Base-by-base conservation (phyloP, 2,888 invertebrate genomes). In the Folsomia candida region DNA sequence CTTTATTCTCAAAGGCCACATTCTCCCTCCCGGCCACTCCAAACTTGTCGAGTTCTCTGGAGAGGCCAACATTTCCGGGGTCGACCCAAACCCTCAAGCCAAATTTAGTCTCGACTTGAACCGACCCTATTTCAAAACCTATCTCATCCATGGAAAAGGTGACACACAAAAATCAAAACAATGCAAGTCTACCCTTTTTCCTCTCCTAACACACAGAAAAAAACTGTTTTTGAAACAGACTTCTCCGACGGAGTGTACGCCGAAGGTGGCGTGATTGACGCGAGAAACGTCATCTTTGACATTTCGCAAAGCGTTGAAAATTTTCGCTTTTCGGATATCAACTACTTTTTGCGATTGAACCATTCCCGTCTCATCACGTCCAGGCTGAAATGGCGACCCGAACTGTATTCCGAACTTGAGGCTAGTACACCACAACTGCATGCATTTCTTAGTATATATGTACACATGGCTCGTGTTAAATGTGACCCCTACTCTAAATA, bases 241-340 rank as follows among this genome's bases (percentile, higher is more conserved):
- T 65, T 76, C 28, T 64, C 71, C 29, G 70, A 77, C 29, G 79
- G 76, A 11, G 26, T 78, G 2, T 79, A 69, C 70, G 72, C 73
- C 9, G 76, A 78, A 71, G 79, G 79, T 27, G 78, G 77, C 27
- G 73, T 79, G 28, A 73, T 78, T 0, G 92, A 93, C 82, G 88
- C 90, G 0, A 86, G 93, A 47, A 91, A 90, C 75, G 90, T 89
- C 0, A 86, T 87, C 74, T 87, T 93, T 78, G 88, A 92, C 82
- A 87, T 92, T 14, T 93, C 92, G 91, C 86, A 93, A 51, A 89
- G 91, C 79, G 93, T 90, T 81, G 91, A 92, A 76, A 91, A 92
- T 82, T 88, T 91, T 78, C 86, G 87, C 1, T 88, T 92, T 57
- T 88, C 90, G 2, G 93, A 93, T 83, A 84, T 93, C 25, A 87